A percentile compares a stretch with the other conserved stretches of the same genome.
phyloP scores from a whole-genome alignment of 2,888 invertebrate species.

The Syrphus vitripennis region DNA sequence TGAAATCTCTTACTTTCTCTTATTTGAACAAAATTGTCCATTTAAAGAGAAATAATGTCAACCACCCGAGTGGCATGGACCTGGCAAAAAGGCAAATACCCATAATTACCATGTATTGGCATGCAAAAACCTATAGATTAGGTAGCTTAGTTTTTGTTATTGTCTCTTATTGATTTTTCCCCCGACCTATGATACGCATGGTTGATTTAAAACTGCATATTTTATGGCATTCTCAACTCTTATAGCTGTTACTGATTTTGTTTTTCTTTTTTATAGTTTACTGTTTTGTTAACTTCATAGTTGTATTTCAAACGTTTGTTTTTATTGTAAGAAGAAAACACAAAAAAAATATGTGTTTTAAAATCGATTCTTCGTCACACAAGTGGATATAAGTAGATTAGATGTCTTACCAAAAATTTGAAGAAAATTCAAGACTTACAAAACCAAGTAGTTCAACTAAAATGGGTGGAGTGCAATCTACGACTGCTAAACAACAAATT shows the following conservation, averaged over 20 bases:
- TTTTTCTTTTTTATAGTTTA: background rate
- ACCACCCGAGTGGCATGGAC: no score
- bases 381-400: background rate
- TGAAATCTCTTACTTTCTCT: no score
- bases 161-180: background rate
- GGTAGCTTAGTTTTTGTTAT: no score
- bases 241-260: background rate
- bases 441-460: background rate
- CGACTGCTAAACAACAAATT: conserved; percentile 8
- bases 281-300: background rate
- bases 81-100: no score
- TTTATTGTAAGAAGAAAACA: background rate
- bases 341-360: background rate
- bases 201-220: background rate
- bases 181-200: background rate
- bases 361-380: background rate
- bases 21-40: no score
- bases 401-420: background rate
- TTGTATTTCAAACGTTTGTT: background rate
- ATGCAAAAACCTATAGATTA: no score
- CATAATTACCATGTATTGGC: no score
- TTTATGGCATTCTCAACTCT: background rate
- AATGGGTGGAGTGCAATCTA: conserved; percentile 49
- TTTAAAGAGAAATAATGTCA: no score
- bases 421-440: background rate